A percentile compares a stretch with the other conserved stretches of the same genome.
Evolutionary conservation across 2,797 vertebrate genomes (phyloP).

Genomic region (Lutra lutra): DNA sequence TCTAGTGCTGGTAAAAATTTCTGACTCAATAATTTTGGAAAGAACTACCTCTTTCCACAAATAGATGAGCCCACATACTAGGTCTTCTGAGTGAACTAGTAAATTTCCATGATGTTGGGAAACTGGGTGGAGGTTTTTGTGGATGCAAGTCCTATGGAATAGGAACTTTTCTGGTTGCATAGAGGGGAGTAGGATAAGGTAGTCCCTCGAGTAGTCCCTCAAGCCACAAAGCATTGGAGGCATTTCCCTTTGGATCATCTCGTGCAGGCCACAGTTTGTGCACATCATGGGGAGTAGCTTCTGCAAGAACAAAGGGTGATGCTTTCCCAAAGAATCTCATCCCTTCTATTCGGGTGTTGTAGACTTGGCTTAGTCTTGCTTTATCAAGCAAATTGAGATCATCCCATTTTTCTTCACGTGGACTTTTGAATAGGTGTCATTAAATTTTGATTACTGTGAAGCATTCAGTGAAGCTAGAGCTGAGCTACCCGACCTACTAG

Average conservation of each 20-base stretch:
- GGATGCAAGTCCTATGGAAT: background rate
- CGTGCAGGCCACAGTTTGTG: background rate
- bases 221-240: background rate
- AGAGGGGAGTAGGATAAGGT: background rate
- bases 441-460: background rate
- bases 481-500: background rate
- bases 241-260: background rate
- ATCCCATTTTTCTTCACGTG: background rate
- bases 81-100: conserved; percentile 51
- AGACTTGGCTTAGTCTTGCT: background rate
- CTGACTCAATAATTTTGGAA: conserved; percentile 73
- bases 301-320: background rate
- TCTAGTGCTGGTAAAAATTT: conserved; percentile 68
- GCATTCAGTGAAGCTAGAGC: background rate
- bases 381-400: background rate
- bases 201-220: background rate
- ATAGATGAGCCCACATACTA: conserved; percentile 58
- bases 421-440: background rate
- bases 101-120: conserved; percentile 66
- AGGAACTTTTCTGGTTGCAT: background rate
- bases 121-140: conserved; percentile 37
- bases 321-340: background rate
- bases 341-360: background rate
- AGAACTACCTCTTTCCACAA: conserved; percentile 70
- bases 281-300: background rate